Percentiles rank a stretch among this genome's conserved stretches.
Conservation (phyloP, 2,888 invertebrate genomes). For the Lysandra coridon region DNA sequence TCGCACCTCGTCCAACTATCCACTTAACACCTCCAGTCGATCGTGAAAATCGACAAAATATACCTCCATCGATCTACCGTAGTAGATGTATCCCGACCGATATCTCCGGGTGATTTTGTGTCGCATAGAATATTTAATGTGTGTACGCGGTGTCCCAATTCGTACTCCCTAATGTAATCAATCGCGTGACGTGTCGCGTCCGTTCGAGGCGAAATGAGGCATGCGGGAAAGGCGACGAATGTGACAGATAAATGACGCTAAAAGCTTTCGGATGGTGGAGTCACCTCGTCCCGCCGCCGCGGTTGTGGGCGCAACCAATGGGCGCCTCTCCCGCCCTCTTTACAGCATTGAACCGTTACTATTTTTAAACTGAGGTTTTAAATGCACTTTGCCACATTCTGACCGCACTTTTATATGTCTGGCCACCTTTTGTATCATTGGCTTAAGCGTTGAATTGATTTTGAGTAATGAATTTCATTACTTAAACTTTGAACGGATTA, state of each 20-base stretch:
- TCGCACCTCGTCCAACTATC: slow-evolving; percentile 40
- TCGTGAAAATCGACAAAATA: slow-evolving; percentile 23
- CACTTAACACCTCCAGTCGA: slow-evolving; percentile 27
- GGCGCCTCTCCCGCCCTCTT: slow-evolving; percentile 53
- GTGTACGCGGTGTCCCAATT: slow-evolving; percentile 28
- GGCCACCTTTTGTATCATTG: background rate
- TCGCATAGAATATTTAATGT: slow-evolving; percentile 18
- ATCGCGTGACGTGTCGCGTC: slow-evolving; percentile 55
- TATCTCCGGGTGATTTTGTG: background rate
- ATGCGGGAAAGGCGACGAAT: slow-evolving; percentile 42
- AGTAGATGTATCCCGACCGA: background rate
- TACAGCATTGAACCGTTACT: slow-evolving; percentile 40
- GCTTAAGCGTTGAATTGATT: background rate
- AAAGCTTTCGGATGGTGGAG: slow-evolving; percentile 71
- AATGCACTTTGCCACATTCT: slow-evolving; percentile 9
- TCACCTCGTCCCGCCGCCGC: slow-evolving; percentile 70
- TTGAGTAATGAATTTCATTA: background rate
- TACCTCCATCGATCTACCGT: background rate
- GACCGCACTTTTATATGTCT: slow-evolving; percentile 7
- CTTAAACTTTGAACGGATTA: no score
- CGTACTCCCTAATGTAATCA: slow-evolving; percentile 57
- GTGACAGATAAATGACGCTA: slow-evolving; percentile 67
- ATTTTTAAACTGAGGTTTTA: slow-evolving; percentile 28
- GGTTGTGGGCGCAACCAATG: slow-evolving; percentile 72
- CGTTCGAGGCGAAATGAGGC: slow-evolving; percentile 53